Conservation (phyloP, 2,113 vertebrate genomes). For the Chloropsis hardwickii region DNA sequence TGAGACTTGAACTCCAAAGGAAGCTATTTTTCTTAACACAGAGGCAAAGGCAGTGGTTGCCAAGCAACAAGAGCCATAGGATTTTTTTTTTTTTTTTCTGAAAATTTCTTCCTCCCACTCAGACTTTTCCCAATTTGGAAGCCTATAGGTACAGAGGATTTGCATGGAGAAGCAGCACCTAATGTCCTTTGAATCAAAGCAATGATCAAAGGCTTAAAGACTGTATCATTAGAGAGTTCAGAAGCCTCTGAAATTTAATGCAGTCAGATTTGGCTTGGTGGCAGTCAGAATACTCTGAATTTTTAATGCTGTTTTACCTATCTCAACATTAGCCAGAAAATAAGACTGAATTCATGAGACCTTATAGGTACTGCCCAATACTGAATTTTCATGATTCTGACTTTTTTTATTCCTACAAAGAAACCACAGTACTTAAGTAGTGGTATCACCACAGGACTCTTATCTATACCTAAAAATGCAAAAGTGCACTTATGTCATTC, state of each 20-base stretch:
- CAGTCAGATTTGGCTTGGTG: neutral
- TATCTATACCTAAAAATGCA: neutral
- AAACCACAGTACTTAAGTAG: neutral
- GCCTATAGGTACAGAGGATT: conserved; percentile 27
- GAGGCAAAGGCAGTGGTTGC: conserved; percentile 71
- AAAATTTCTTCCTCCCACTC: conserved; percentile 62
- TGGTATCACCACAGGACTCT: neutral
- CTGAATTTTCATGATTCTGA: neutral
- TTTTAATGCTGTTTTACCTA: neutral
- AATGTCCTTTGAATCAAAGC: conserved; percentile 26
- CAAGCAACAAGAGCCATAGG: conserved; percentile 64
- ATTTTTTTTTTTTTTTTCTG: neutral
- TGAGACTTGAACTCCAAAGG: conserved; percentile 47
- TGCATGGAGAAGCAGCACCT: conserved; percentile 31
- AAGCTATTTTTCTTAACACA: conserved; percentile 52
- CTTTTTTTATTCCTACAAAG: neutral
- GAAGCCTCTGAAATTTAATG: neutral
- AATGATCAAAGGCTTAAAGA: neutral
- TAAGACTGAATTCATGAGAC: neutral
- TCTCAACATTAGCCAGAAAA: neutral
- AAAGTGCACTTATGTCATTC: neutral
- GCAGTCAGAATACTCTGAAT: neutral
- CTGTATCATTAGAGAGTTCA: neutral
- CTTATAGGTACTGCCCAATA: neutral
- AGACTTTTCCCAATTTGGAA: conserved; percentile 38